A percentile compares a stretch with the other conserved stretches of the same genome.
These are phyloP conservation scores for Rhizomys pruinosus DNA, from an alignment of 2,113 vertebrate genomes.

Conservation along the genomic window DNA sequence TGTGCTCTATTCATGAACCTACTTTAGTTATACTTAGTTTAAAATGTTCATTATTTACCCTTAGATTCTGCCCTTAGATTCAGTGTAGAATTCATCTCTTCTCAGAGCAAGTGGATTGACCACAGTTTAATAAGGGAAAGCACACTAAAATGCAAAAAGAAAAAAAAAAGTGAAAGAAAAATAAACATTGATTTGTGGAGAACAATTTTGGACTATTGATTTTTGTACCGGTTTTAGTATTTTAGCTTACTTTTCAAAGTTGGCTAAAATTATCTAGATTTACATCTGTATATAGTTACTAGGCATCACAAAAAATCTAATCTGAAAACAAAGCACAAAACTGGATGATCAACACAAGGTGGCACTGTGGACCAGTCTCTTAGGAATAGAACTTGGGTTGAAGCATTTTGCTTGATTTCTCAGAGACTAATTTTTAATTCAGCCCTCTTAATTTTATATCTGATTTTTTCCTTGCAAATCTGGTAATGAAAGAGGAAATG, in stretches of 20 bases:
- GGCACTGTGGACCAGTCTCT: slow-evolving; percentile 84
- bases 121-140: neutral
- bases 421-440: slow-evolving; percentile 3
- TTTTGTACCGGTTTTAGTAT: slow-evolving; percentile 7
- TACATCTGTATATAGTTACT: neutral
- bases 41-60: neutral
- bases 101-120: neutral
- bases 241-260: slow-evolving; percentile 26
- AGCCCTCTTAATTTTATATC: slow-evolving; percentile 26
- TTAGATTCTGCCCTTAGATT: neutral
- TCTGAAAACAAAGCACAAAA: neutral
- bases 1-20: neutral
- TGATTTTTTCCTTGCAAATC: slow-evolving; percentile 24
- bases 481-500: neutral
- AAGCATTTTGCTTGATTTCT: slow-evolving; percentile 29
- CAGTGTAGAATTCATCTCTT: neutral
- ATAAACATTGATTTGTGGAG: neutral
- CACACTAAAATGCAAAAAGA: neutral
- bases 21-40: neutral
- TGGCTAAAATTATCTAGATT: neutral
- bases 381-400: slow-evolving; percentile 32
- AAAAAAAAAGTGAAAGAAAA: no score
- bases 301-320: neutral
- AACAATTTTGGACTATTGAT: slow-evolving; percentile 39
- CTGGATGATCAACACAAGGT: slow-evolving; percentile 80